phyloP scores from a whole-genome alignment of 1,140 invertebrate species.

The Physella acuta region DNA sequence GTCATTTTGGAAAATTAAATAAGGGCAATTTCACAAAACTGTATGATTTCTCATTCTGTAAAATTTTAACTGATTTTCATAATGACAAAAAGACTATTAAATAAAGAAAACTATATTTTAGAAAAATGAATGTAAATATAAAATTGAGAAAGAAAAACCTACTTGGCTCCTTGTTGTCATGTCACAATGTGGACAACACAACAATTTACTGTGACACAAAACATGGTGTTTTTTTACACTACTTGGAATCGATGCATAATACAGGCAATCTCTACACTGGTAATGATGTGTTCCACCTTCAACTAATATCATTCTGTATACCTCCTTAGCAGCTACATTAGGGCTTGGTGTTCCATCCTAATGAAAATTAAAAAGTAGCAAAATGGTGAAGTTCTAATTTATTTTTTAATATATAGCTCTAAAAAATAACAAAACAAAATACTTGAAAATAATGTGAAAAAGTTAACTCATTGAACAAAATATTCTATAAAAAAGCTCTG shows the following conservation, averaged over 20 bases:
- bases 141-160: neutral
- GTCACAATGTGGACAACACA: conserved; percentile 14
- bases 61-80: neutral
- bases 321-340: neutral
- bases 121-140: neutral
- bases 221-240: conserved; percentile 19
- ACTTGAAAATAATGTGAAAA: too few species aligned
- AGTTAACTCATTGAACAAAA: too few species aligned
- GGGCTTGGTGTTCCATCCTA: too few species aligned
- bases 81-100: neutral
- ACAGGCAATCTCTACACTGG: conserved; percentile 24
- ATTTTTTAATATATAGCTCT: too few species aligned
- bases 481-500: too few species aligned
- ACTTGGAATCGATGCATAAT: conserved; percentile 2
- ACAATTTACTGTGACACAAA: conserved; percentile 11
- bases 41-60: too few species aligned
- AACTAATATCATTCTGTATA: conserved; percentile 4
- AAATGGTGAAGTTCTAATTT: too few species aligned
- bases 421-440: too few species aligned
- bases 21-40: too few species aligned
- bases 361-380: too few species aligned
- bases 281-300: conserved; percentile 14
- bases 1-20: too few species aligned
- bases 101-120: neutral
- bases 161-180: conserved; percentile 13